phyloP scores from a whole-genome alignment of 2,113 vertebrate genomes.

The Lethenteron reissneri region DNA sequence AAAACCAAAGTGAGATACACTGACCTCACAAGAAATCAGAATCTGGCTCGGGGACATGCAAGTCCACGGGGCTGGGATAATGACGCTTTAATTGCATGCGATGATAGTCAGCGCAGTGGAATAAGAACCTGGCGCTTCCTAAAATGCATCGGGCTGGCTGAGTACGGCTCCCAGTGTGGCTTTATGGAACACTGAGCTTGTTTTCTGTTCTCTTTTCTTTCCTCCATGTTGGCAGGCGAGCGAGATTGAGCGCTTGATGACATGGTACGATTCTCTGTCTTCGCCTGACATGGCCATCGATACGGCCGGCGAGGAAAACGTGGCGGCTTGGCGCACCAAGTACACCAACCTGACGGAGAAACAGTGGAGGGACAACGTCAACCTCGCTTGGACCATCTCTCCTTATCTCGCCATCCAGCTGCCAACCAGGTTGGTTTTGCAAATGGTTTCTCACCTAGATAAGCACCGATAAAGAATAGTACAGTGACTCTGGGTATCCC shows the following conservation, averaged over 20 bases:
- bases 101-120: no score
- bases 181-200: no score
- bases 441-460: background rate
- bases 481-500: no score
- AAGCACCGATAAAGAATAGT: no score
- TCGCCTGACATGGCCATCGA: conserved; percentile 68
- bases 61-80: no score
- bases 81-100: no score
- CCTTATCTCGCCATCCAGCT: conserved; percentile 74
- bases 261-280: conserved; percentile 82
- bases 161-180: no score
- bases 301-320: conserved; percentile 68
- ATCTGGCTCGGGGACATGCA: no score
- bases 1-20: no score
- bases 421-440: conserved; percentile 45
- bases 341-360: conserved; percentile 79
- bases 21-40: no score
- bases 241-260: conserved; percentile 74
- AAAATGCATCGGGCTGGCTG: no score
- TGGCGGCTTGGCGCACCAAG: conserved; percentile 85
- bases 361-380: conserved; percentile 90
- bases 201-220: background rate
- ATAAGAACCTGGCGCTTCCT: no score
- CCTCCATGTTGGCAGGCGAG: conserved; percentile 37
- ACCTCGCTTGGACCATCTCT: conserved; percentile 82